Conservation (phyloP, 1,140 invertebrate species). For the Drosophila bocqueti region DNA sequence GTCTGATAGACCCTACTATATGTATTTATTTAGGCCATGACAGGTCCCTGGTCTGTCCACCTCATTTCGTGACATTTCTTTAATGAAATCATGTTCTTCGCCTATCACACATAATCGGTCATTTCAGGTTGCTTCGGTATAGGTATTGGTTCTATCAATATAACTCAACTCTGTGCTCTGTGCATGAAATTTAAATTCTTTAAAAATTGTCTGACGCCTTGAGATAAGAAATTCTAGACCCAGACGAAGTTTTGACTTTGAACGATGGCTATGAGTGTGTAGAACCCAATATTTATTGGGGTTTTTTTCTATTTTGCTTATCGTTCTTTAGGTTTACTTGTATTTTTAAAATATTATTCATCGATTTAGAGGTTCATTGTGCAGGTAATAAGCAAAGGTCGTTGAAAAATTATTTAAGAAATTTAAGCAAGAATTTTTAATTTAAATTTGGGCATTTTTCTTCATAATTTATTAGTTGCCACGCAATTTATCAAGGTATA, state of each 20-base stretch:
- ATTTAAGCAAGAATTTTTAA: neutral
- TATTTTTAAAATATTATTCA: conserved; percentile 6
- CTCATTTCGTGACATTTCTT: neutral
- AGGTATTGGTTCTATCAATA: neutral
- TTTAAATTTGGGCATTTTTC: neutral
- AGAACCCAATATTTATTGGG: neutral
- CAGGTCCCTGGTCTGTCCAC: conserved; percentile 30
- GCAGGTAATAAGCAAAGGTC: neutral
- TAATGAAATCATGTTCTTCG: conserved; percentile 26
- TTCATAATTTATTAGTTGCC: neutral
- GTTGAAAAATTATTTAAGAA: neutral
- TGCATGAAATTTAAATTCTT: conserved; percentile 39
- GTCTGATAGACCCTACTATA: neutral
- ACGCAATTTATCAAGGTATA: too few relatives aligned
- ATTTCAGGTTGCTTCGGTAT: conserved; percentile 8
- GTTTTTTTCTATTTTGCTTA: conserved; percentile 32
- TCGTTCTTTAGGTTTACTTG: conserved; percentile 2
- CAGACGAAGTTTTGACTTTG: conserved; percentile 18
- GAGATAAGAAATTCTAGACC: conserved; percentile 26
- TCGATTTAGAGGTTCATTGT: neutral
- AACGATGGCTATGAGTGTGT: neutral
- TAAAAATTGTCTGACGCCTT: neutral
- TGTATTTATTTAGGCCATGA: conserved; percentile 51
- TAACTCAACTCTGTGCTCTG: neutral
- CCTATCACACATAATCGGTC: conserved; percentile 35